These are phyloP conservation scores for Idaea biselata DNA, from an alignment of 2,888 invertebrate species.

Conservation along the genomic window DNA sequence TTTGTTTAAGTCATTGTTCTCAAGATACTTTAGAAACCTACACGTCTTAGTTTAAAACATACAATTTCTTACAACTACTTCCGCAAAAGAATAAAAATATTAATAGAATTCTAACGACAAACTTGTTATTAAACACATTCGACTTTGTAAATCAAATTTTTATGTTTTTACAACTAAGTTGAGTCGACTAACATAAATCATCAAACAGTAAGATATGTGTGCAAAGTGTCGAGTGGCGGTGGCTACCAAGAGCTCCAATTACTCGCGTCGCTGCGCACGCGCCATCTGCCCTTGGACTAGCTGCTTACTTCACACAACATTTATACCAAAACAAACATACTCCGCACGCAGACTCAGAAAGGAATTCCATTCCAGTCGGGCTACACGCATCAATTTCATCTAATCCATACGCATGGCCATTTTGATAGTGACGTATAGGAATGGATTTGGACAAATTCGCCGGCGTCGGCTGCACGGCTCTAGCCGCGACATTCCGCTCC, in stretches of 20 bases:
- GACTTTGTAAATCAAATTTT: not conserved
- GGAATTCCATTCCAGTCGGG: conserved; percentile 53
- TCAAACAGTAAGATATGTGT: conserved; percentile 25
- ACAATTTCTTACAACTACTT: not conserved
- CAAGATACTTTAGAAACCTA: too few relatives aligned
- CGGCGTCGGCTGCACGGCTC: conserved; percentile 40
- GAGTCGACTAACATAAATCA: not conserved
- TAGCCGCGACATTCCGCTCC: conserved; percentile 56
- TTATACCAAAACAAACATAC: conserved; percentile 37
- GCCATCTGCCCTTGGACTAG: conserved; percentile 50
- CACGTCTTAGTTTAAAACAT: not conserved
- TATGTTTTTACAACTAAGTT: not conserved
- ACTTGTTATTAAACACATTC: not conserved
- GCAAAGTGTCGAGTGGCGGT: conserved; percentile 21
- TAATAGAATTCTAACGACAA: not conserved
- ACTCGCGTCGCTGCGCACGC: conserved; percentile 44
- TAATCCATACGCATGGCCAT: conserved; percentile 43
- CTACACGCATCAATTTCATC: conserved; percentile 35
- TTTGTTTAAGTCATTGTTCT: not conserved
- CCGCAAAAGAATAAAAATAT: not conserved
- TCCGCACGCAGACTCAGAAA: conserved; percentile 35
- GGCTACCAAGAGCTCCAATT: conserved; percentile 42
- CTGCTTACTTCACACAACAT: conserved; percentile 40
- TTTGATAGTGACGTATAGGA: conserved; percentile 58
- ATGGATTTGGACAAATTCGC: conserved; percentile 48